Percentiles rank a stretch among this genome's conserved stretches.
These are phyloP conservation scores for Doryteuthis pealeii DNA, from an alignment of 1,140 invertebrate genomes.

Conservation along the genomic window DNA sequence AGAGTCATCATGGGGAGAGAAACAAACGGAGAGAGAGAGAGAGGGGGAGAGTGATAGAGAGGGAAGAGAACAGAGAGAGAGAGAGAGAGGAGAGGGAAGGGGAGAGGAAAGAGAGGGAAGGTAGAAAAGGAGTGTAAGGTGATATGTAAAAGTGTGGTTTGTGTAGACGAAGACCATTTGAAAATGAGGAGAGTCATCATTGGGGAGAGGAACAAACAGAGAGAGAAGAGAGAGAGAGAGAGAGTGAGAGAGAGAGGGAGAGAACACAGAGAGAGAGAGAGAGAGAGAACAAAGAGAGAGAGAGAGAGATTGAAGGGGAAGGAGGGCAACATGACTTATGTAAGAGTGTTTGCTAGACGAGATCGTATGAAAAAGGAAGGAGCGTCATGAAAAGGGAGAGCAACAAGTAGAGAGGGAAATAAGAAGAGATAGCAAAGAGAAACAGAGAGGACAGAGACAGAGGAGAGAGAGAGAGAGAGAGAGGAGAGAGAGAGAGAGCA, in stretches of 20 bases:
- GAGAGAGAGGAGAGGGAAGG: no score
- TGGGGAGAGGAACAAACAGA: neutral
- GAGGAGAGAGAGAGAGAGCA: no score
- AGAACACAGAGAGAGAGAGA: no score
- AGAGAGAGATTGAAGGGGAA: no score
- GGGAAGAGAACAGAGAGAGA: neutral
- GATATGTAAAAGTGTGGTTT: neutral
- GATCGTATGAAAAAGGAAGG: neutral
- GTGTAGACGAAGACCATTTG: neutral
- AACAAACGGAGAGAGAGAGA: neutral
- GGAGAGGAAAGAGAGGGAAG: neutral
- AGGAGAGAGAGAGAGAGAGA: no score
- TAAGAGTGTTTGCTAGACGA: no score
- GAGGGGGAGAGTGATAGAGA: neutral
- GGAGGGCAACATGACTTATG: no score
- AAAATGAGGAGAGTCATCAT: neutral
- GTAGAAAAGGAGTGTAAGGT: neutral
- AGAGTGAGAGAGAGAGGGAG: neutral
- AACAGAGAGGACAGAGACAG: no score
- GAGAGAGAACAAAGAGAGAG: no score
- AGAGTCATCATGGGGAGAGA: neutral
- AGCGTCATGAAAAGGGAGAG: neutral
- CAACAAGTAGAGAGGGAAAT: neutral
- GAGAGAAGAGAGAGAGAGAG: no score
- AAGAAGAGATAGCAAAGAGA: no score